These are phyloP conservation scores for Pristionchus entomophagus DNA, from an alignment of 2,888 invertebrate genomes.

Conservation along the genomic window DNA sequence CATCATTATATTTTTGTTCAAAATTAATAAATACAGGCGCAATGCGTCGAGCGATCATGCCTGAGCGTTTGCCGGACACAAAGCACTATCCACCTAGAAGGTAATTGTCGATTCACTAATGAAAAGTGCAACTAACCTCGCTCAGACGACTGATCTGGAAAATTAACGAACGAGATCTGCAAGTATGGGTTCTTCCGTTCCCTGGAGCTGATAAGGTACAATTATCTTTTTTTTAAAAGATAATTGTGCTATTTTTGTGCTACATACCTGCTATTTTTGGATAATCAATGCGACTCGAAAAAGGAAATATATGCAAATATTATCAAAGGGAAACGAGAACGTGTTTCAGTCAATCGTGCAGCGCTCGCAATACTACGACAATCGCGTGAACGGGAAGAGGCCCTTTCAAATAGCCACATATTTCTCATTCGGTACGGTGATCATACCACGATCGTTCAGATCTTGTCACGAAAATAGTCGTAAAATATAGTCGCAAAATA, in stretches of 20 bases:
- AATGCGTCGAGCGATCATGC: neutral
- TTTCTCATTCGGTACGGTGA: neutral
- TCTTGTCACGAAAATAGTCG: no score
- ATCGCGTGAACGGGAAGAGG: conserved; percentile 78
- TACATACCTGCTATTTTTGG: neutral
- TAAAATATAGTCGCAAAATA: no score
- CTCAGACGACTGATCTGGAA: conserved; percentile 65
- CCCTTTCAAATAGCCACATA: conserved; percentile 7
- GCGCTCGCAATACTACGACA: conserved; percentile 86
- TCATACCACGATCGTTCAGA: neutral
- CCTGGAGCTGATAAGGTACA: conserved; percentile 78
- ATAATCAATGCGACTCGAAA: neutral
- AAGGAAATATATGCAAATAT: no score
- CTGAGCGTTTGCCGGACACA: conserved; percentile 54
- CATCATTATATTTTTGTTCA: no score
- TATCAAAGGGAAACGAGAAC: neutral
- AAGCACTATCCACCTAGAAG: conserved; percentile 56
- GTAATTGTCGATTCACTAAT: neutral
- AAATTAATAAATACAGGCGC: no score
- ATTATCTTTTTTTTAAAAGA: no score
- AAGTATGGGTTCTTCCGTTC: conserved; percentile 85
- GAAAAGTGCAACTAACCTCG: neutral
- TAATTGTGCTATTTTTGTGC: no score
- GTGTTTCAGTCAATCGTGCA: conserved; percentile 77
- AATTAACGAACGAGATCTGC: conserved; percentile 67